Percentiles rank a stretch among this genome's conserved stretches.
Evolutionary conservation across 2,888 invertebrate genomes (phyloP).

Genomic region (Pristionchus japonicus): DNA sequence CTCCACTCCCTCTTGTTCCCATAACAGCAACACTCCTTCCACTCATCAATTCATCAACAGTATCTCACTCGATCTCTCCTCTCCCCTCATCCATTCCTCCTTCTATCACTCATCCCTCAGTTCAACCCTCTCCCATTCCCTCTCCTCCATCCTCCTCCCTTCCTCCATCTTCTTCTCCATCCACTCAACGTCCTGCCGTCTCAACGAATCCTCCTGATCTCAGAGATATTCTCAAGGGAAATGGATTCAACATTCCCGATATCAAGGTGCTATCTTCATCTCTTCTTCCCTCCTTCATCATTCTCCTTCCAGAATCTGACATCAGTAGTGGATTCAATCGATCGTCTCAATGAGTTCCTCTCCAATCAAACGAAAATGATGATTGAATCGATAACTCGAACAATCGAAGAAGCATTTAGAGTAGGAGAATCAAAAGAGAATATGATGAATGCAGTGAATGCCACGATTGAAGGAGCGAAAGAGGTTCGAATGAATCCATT

Average conservation of each 20-base stretch:
- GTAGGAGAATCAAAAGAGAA: not conserved
- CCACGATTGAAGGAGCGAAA: not conserved
- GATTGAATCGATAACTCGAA: not conserved
- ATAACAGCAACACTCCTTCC: too few relatives aligned
- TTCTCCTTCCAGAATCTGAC: not conserved
- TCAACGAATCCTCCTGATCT: not conserved
- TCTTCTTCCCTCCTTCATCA: not conserved
- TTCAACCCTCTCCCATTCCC: not conserved
- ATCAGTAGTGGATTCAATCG: not conserved
- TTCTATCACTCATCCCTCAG: not conserved
- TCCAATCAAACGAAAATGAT: not conserved
- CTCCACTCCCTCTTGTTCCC: not conserved
- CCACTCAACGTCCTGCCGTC: not conserved
- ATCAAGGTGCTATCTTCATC: too few relatives aligned
- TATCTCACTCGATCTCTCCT: too few relatives aligned
- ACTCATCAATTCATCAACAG: too few relatives aligned
- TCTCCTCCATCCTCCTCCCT: not conserved
- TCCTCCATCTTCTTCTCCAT: not conserved
- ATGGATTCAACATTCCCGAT: constrained; percentile 27
- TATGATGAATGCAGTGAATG: not conserved
- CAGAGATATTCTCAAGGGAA: not conserved
- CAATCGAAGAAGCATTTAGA: not conserved
- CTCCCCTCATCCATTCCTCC: too few relatives aligned
- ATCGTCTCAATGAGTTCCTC: not conserved
- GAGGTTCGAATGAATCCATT: not conserved